Evolutionary conservation across 2,113 vertebrate genomes (phyloP), one percentile per base, ranked within the genome.

Genomic region (Orcinus orca): DNA sequence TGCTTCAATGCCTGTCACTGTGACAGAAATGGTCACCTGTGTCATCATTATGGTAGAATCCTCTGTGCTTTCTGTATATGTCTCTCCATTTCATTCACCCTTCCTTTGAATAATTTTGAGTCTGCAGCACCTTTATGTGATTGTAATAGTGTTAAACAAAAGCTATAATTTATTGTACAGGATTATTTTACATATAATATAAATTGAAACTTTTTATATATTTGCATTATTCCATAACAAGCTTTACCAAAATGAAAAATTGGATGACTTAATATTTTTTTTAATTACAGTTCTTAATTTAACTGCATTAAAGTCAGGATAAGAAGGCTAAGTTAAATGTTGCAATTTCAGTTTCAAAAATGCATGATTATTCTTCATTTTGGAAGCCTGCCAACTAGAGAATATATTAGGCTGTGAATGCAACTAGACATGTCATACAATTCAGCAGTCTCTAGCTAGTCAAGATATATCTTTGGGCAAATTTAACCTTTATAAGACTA

Each of bases 201-300:
- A 44, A 88, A 86, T 62, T 74, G 88, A 87, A 17, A 55, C 76
- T 95, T 97, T 89, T 96, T 74, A 93, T 29, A 70, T 97, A 70
- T 97, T 98, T 98, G 9, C 87, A 97, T 95, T 95, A 97, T 90
- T 89, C 7, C 25, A 33, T 70, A 97, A 86, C 50, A 90, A n/a
- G 55, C 38, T 87, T 97, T 94, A 92, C 97, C 76, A 96, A 95
- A 97, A 76, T 76, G 29, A 94, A 95, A 97, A 91, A 65, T 63
- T 58, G 50, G 79, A 60, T 50, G 44, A 81, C 8, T 92, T 92
- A 83, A 68, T 89, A 89, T 55, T 31, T 93, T 95, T 96, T 95
- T 85, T 96, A 90, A 68, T 97, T 96, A 20, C 12, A 92, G 38
- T 88, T 80, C 96, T 96, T 87, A 89, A 96, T 80, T 97, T 41